Conservation (phyloP, 2,113 vertebrate species). For the Suncus etruscus region DNA sequence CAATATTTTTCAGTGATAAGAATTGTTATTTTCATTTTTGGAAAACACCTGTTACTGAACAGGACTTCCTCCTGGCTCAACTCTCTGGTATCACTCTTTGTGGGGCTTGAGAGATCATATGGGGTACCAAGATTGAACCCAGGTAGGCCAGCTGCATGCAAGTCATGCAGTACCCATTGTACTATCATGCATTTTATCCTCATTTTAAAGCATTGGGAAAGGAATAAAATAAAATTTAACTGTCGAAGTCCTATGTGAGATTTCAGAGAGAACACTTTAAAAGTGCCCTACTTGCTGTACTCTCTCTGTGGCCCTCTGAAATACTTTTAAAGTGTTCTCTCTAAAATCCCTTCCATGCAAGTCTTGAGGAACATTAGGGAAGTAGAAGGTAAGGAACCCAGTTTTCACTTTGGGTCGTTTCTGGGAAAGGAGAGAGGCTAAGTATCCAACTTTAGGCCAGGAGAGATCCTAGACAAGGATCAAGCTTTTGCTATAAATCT, state of each 20-base stretch:
- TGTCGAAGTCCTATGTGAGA: neutral
- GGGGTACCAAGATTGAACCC: too few species aligned
- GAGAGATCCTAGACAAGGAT: neutral
- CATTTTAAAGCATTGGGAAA: constrained; percentile 5
- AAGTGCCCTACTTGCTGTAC: neutral
- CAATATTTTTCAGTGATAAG: constrained; percentile 27
- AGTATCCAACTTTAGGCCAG: neutral
- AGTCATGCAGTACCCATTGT: too few species aligned
- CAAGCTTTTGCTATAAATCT: neutral
- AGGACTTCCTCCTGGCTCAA: too few species aligned
- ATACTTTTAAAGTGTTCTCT: too few species aligned
- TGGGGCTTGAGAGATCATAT: too few species aligned
- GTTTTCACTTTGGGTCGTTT: constrained; percentile 4
- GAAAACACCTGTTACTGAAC: too few species aligned
- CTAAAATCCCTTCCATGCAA: neutral
- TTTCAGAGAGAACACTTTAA: constrained; percentile 24
- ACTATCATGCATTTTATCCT: too few species aligned
- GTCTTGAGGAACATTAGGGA: constrained; percentile 1
- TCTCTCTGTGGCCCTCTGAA: too few species aligned
- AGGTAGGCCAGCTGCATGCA: too few species aligned
- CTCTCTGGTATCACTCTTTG: too few species aligned
- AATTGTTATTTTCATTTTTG: constrained; percentile 33
- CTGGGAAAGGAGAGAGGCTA: neutral
- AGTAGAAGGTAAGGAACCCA: constrained; percentile 21
- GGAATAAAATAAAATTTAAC: constrained; percentile 27